Evolutionary conservation across 2,888 invertebrate genomes (phyloP).

Genomic region (Meiosimyza platycephala): DNA sequence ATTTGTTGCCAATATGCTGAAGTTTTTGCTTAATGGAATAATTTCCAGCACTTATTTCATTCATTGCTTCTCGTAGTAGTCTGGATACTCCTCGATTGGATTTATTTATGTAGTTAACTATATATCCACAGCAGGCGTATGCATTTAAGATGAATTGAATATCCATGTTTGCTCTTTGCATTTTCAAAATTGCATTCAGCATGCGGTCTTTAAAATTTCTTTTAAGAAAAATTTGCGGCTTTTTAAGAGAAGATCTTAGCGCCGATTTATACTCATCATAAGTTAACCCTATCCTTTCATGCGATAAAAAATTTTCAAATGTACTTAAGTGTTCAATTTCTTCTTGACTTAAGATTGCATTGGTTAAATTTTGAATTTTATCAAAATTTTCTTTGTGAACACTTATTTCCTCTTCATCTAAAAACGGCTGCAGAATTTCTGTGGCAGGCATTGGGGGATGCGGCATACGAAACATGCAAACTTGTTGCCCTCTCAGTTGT

Average conservation of each 20-base stretch:
- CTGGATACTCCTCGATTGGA: conserved; percentile 8
- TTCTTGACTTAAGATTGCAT: conserved; percentile 2
- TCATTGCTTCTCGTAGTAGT: conserved; percentile 28
- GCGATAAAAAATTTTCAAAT: conserved; percentile 27
- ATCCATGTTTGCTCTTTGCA: conserved; percentile 29
- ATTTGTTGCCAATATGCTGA: conserved; percentile 33
- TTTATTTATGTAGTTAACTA: conserved; percentile 28
- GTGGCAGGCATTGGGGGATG: conserved; percentile 40
- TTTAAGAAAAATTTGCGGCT: conserved; percentile 27
- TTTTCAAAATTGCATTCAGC: conserved; percentile 24
- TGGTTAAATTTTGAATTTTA: conserved; percentile 32
- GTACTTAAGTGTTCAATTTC: not conserved
- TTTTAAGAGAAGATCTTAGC: conserved; percentile 25
- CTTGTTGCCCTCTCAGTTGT: conserved; percentile 34
- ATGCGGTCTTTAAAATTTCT: conserved; percentile 22
- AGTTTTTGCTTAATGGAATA: conserved; percentile 37
- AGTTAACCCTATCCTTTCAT: conserved; percentile 18
- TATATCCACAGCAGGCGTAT: conserved; percentile 31
- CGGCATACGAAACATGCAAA: conserved; percentile 41
- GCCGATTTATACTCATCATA: conserved; percentile 32
- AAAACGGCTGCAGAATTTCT: conserved; percentile 36
- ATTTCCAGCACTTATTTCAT: conserved; percentile 36
- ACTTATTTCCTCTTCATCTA: conserved; percentile 14
- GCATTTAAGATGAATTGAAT: conserved; percentile 32
- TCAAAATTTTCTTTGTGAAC: conserved; percentile 8